Conservation (phyloP, 2,113 vertebrate species). For the Carassius carassius region DNA sequence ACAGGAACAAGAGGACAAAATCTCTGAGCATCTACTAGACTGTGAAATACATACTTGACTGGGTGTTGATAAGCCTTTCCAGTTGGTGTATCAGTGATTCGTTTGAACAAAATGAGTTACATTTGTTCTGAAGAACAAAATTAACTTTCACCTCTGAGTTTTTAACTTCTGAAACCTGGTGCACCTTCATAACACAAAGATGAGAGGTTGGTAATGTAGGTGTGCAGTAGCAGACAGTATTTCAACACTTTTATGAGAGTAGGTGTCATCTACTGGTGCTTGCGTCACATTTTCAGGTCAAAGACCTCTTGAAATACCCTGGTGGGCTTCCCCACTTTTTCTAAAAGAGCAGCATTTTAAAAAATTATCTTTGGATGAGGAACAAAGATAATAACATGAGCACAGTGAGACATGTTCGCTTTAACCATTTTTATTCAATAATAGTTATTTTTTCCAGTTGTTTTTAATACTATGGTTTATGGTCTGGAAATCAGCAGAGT, state of each 20-base stretch:
- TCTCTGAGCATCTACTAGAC: background rate
- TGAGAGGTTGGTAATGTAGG: conserved; percentile 18
- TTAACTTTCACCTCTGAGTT: background rate
- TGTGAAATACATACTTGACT: background rate
- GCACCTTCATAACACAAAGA: conserved; percentile 3
- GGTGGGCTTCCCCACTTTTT: conserved; percentile 46
- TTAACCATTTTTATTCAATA: background rate
- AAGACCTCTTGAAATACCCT: conserved; percentile 45
- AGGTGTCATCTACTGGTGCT: conserved; percentile 25
- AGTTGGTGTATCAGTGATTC: background rate
- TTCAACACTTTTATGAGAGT: conserved; percentile 18
- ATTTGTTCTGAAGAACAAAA: background rate
- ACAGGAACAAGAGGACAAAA: background rate
- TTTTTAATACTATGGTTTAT: background rate
- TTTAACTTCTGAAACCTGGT: background rate
- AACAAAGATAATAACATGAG: background rate
- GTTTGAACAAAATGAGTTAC: background rate
- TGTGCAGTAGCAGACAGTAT: conserved; percentile 9
- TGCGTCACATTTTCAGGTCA: conserved; percentile 36
- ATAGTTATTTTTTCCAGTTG: background rate
- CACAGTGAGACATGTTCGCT: background rate
- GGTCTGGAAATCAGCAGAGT: background rate
- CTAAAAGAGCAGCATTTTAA: conserved; percentile 20
- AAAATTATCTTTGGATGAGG: background rate
- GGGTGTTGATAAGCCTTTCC: background rate